Percentiles rank a stretch among this genome's conserved stretches.
These are phyloP conservation scores for Anableps anableps DNA, from an alignment of 2,797 vertebrate species.

Conservation along the genomic window DNA sequence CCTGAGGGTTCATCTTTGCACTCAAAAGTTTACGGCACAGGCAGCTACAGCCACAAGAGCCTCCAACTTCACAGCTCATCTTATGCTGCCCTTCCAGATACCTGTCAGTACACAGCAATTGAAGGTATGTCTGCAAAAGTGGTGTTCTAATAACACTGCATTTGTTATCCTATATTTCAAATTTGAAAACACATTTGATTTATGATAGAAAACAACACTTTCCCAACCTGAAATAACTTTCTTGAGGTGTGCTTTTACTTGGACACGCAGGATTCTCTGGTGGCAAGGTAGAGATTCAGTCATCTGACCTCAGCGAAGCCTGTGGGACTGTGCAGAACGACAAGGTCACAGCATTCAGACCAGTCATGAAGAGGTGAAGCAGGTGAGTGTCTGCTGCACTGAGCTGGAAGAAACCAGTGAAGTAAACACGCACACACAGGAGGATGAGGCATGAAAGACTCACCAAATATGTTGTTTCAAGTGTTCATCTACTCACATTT, in stretches of 20 bases:
- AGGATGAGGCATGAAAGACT: background rate
- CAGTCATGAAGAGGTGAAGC: slow-evolving; percentile 91
- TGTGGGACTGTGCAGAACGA: slow-evolving; percentile 81
- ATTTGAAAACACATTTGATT: slow-evolving; percentile 6
- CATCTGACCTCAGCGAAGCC: slow-evolving; percentile 78
- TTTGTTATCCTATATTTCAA: background rate
- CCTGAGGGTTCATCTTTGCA: slow-evolving; percentile 78
- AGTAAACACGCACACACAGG: slow-evolving; percentile 27
- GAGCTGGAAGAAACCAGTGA: slow-evolving; percentile 47
- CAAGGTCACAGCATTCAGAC: slow-evolving; percentile 88
- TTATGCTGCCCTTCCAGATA: slow-evolving; percentile 82
- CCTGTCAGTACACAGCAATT: slow-evolving; percentile 85
- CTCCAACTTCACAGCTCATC: slow-evolving; percentile 87
- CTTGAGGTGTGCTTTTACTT: slow-evolving; percentile 41
- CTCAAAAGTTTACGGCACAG: slow-evolving; percentile 84
- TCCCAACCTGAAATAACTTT: slow-evolving; percentile 11
- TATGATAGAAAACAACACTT: background rate
- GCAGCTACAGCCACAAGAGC: slow-evolving; percentile 84
- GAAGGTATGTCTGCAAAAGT: slow-evolving; percentile 83
- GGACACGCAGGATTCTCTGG: slow-evolving; percentile 80
- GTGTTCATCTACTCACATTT: background rate
- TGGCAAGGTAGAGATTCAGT: slow-evolving; percentile 77
- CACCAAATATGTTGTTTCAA: background rate
- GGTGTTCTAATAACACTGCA: background rate
- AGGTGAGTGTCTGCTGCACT: slow-evolving; percentile 77